phyloP scores from a whole-genome alignment of 2,888 invertebrate genomes.

The Cryptops parisi region DNA sequence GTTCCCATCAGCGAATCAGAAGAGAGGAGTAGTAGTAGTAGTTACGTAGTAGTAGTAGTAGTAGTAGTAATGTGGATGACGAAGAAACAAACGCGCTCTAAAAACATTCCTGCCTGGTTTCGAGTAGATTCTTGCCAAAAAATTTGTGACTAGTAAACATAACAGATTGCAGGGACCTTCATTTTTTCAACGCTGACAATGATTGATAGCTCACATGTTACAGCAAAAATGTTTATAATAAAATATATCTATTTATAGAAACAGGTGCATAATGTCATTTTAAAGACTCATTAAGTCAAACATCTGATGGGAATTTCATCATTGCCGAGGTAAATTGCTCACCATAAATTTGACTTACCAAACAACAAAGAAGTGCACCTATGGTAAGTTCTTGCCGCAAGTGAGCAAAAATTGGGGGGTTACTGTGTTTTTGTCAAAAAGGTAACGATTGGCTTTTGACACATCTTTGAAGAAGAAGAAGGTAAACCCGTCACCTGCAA shows the following conservation, averaged over 20 bases:
- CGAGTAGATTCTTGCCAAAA: constrained; percentile 3
- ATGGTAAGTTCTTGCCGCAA: constrained; percentile 5
- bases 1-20: too few species aligned
- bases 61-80: constrained; percentile 1
- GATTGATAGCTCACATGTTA: constrained; percentile 14
- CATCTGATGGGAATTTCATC: constrained; percentile 9
- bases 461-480: not conserved
- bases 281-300: constrained; percentile 5
- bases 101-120: constrained; percentile 32
- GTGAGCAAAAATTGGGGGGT: constrained; percentile 11
- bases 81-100: constrained; percentile 20
- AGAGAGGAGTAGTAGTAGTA: too few species aligned
- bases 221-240: constrained; percentile 16
- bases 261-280: constrained; percentile 16
- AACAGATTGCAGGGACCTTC: constrained; percentile 12
- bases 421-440: not conserved
- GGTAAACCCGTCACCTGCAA: constrained; percentile 3
- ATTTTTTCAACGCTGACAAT: constrained; percentile 11
- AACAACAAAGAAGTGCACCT: constrained; percentile 15
- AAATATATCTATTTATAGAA: constrained; percentile 16
- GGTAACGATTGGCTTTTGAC: not conserved
- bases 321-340: not conserved
- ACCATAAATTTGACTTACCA: constrained; percentile 1
- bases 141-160: constrained; percentile 14
- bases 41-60: too few species aligned